Percentiles rank a stretch among this genome's conserved stretches.
Evolutionary conservation across 2,888 invertebrate genomes (phyloP).

Genomic region (Sarcophaga caerulescens): DNA sequence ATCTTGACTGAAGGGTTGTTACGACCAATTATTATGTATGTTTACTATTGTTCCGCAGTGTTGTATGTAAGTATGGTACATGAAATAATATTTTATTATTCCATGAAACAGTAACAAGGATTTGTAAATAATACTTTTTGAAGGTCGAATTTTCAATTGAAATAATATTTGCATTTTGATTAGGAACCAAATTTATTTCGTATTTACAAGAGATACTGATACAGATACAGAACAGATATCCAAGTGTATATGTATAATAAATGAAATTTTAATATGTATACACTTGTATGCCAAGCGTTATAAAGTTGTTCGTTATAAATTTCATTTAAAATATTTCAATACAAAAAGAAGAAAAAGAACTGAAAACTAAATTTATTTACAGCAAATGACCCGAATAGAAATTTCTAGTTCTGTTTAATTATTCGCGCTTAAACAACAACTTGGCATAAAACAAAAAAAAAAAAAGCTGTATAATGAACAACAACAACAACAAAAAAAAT

Average conservation of each 20-base stretch:
- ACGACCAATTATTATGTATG: no score
- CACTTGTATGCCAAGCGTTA: no score
- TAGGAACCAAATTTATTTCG: not conserved
- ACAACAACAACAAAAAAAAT: not conserved
- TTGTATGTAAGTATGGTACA: not conserved
- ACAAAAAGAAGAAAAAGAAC: no score
- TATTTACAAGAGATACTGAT: not conserved
- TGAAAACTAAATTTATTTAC: no score
- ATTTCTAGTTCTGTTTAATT: slow-evolving; percentile 31
- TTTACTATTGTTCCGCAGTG: not conserved
- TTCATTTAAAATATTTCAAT: no score
- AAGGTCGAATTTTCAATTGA: not conserved
- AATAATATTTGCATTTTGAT: not conserved
- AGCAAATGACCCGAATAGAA: slow-evolving; percentile 47
- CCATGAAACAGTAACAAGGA: not conserved
- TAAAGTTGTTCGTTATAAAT: no score
- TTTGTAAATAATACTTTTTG: not conserved
- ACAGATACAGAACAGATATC: not conserved
- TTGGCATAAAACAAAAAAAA: slow-evolving; percentile 5
- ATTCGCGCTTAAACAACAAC: slow-evolving; percentile 36
- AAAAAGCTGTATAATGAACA: not conserved
- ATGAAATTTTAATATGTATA: no score
- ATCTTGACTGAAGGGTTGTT: no score
- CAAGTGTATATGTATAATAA: no score
- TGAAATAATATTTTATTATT: not conserved